Conservation (phyloP, 2,113 vertebrate species). For the Dromas ardeola region DNA sequence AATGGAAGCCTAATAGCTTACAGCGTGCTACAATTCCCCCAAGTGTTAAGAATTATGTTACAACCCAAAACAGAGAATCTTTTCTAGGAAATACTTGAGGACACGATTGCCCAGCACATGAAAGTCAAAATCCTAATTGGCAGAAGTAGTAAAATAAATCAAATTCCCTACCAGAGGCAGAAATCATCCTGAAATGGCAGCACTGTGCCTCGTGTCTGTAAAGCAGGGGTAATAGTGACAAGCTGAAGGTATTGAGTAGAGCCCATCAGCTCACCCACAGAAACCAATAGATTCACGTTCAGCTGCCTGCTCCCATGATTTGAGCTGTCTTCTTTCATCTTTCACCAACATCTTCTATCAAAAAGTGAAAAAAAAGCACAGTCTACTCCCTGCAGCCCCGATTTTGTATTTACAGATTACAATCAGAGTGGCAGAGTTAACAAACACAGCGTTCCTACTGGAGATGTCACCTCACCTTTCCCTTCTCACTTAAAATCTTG, state of each 20-base stretch:
- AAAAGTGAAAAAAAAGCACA: not conserved
- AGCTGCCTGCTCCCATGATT: not conserved
- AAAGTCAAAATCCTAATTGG: constrained; percentile 40
- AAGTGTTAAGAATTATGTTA: constrained; percentile 13
- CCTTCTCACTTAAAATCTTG: not conserved
- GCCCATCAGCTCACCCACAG: not conserved
- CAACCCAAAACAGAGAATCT: not conserved
- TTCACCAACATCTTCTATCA: not conserved
- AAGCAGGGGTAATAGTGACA: not conserved
- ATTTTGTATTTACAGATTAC: not conserved
- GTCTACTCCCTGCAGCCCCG: not conserved
- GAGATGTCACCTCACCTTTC: not conserved
- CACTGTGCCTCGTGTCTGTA: not conserved
- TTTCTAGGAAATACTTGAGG: constrained; percentile 17
- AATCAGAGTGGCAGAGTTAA: not conserved
- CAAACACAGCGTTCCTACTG: not conserved
- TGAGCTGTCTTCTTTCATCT: not conserved
- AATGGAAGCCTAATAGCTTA: constrained; percentile 21
- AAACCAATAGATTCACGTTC: not conserved
- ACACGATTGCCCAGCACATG: not conserved
- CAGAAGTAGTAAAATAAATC: not conserved
- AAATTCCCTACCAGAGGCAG: not conserved
- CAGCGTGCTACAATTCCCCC: not conserved
- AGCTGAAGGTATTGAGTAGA: not conserved
- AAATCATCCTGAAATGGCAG: not conserved